A percentile compares a stretch with the other conserved stretches of the same genome.
Conservation (phyloP, 23 tunicate genomes). For the Diplosoma virens region DNA sequence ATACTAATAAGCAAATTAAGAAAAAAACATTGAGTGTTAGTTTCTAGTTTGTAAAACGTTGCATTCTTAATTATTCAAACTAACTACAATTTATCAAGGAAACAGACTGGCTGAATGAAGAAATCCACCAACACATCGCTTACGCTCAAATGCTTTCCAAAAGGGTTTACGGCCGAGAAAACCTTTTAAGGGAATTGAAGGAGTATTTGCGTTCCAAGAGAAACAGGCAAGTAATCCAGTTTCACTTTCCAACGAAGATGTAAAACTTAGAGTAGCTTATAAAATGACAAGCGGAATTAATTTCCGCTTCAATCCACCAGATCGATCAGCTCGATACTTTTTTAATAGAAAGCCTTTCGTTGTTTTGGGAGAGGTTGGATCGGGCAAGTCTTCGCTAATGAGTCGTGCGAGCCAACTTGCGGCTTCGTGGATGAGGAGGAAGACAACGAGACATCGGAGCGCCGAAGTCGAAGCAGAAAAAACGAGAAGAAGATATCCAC, state of each 20-base stretch:
- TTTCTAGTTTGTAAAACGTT: no score
- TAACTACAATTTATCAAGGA: neutral
- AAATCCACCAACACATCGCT: constrained; percentile 41
- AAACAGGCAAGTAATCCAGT: constrained; percentile 29
- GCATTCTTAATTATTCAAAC: no score
- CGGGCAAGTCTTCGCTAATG: constrained; percentile 61
- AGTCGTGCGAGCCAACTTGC: constrained; percentile 35
- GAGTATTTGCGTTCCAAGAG: constrained; percentile 42
- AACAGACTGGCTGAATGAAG: constrained; percentile 9
- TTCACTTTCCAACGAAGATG: no score
- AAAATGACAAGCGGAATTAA: no score
- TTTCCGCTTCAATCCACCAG: no score
- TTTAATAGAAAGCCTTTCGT: constrained; percentile 45
- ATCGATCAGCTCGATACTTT: no score
- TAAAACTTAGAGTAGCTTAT: no score
- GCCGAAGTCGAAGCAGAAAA: no score
- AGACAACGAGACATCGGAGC: no score
- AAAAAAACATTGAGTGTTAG: no score
- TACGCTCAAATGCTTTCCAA: constrained; percentile 24
- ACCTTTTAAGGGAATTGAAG: constrained; percentile 36
- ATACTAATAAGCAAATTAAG: no score
- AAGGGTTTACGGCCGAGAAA: constrained; percentile 40
- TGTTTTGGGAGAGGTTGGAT: constrained; percentile 51
- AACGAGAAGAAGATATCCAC: no score
- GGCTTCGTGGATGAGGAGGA: constrained; percentile 28